These are phyloP conservation scores for Xanthorhoe spadicearia DNA, from an alignment of 2,888 invertebrate genomes.

Conservation along the genomic window DNA sequence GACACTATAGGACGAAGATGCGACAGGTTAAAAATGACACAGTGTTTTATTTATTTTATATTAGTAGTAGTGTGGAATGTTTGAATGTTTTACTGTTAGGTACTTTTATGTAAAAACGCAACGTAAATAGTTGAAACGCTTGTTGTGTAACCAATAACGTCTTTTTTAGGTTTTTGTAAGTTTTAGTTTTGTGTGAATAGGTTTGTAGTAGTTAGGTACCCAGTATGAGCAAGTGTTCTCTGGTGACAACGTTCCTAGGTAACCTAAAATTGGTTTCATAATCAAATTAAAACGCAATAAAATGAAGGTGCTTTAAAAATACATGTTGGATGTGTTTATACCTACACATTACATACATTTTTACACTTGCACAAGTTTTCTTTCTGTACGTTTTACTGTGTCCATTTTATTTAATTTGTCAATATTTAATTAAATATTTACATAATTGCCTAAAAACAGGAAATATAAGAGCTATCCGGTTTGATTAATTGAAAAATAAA, in stretches of 20 bases:
- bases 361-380: constrained; percentile 4
- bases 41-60: constrained; percentile 18
- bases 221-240: no score
- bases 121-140: background rate
- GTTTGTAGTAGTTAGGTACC: no score
- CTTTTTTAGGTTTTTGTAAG: no score
- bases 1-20: constrained; percentile 37
- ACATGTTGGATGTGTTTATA: no score
- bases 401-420: constrained; percentile 26
- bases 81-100: background rate
- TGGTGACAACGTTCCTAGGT: no score
- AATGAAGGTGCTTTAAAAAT: no score
- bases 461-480: background rate
- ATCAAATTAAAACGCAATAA: no score
- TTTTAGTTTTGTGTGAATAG: no score
- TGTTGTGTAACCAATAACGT: no score
- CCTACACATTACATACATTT: no score
- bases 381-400: constrained; percentile 17
- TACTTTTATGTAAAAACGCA: no score
- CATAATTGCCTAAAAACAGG: constrained; percentile 19
- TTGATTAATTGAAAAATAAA: background rate
- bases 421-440: constrained; percentile 19
- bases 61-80: background rate
- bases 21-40: constrained; percentile 27
- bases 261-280: no score